These are phyloP conservation scores for Alligator mississippiensis DNA, from an alignment of 2,113 vertebrate genomes.

Conservation along the genomic window DNA sequence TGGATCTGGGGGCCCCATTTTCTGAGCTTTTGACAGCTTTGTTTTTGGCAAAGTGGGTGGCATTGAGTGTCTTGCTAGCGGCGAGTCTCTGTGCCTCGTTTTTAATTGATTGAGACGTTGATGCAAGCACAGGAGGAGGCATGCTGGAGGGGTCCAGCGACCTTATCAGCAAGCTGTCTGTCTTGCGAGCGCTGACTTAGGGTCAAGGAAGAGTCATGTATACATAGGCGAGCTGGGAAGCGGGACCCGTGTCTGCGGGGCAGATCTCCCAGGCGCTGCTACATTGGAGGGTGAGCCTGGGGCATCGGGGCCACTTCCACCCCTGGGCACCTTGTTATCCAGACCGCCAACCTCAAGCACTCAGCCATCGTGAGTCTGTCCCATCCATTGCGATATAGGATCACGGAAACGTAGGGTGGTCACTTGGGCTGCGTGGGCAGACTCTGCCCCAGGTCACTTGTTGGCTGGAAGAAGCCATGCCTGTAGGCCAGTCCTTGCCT, in stretches of 20 bases:
- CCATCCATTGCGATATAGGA: no score
- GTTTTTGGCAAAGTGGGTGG: background rate
- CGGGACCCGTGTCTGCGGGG: background rate
- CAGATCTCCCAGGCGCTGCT: background rate
- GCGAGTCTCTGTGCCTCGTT: background rate
- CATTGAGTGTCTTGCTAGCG: background rate
- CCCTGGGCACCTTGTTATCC: no score
- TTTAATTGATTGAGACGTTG: background rate
- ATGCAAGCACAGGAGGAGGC: background rate
- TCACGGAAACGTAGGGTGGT: no score
- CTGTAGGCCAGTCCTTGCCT: background rate
- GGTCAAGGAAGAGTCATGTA: background rate
- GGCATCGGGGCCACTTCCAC: no score
- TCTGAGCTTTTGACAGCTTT: background rate
- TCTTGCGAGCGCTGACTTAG: background rate
- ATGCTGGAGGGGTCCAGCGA: background rate
- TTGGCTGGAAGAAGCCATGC: background rate
- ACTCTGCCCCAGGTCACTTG: background rate
- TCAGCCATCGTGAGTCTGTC: no score
- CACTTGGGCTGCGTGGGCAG: background rate
- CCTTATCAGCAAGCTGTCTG: background rate
- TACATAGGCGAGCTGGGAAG: background rate
- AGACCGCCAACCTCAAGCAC: no score
- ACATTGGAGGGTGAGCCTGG: no score
- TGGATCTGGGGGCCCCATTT: background rate